A percentile compares a stretch with the other conserved stretches of the same genome.
Evolutionary conservation across 2,888 invertebrate species (phyloP).

Genomic region (Acleris laterana): DNA sequence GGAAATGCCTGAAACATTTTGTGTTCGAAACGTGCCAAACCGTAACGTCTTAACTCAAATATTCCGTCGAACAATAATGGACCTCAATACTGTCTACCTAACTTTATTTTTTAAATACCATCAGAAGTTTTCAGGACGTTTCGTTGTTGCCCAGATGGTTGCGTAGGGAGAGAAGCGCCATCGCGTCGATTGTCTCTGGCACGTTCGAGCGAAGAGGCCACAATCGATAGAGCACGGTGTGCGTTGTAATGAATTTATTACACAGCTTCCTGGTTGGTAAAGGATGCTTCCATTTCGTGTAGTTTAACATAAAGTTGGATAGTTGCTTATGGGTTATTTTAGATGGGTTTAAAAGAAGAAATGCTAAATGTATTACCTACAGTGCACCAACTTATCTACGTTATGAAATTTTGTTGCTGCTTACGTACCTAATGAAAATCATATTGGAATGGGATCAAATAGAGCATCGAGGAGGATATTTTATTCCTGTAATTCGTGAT

Average conservation of each 20-base stretch:
- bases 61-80: neutral
- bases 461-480: no score
- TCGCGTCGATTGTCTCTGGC: constrained; percentile 81
- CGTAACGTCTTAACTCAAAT: neutral
- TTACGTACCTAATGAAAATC: no score
- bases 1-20: constrained; percentile 31
- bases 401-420: no score
- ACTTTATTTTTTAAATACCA: neutral
- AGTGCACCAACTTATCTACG: no score
- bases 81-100: neutral
- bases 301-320: no score
- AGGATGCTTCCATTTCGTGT: no score
- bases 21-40: constrained; percentile 16
- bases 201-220: constrained; percentile 81
- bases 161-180: constrained; percentile 82
- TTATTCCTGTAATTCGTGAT: no score
- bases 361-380: no score
- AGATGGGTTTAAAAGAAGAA: no score
- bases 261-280: constrained; percentile 47
- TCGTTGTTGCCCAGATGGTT: constrained; percentile 49
- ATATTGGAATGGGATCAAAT: no score
- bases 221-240: constrained; percentile 84
- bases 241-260: constrained; percentile 84
- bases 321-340: no score
- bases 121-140: constrained; percentile 46